These are phyloP conservation scores for Mechanitis messenoides DNA, from an alignment of 2,888 invertebrate species.

Conservation along the genomic window DNA sequence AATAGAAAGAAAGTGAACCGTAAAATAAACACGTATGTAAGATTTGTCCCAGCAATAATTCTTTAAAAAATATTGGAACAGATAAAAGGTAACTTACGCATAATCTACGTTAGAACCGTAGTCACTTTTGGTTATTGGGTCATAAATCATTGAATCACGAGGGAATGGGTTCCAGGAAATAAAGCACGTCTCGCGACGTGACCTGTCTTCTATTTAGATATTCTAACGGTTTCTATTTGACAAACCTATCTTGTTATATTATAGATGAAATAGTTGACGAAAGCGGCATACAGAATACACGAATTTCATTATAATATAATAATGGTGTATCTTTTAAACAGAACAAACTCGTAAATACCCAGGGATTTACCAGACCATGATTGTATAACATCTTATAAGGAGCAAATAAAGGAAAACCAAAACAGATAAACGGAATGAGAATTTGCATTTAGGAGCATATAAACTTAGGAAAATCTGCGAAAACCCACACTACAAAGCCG, in stretches of 20 bases:
- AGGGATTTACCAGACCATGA: neutral
- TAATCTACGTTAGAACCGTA: slow-evolving; percentile 10
- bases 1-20: neutral
- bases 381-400: slow-evolving; percentile 2
- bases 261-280: too few relatives aligned
- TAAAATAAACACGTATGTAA: neutral
- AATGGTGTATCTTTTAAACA: neutral
- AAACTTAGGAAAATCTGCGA: slow-evolving; percentile 17
- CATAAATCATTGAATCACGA: slow-evolving; percentile 16
- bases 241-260: neutral
- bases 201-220: slow-evolving; percentile 14
- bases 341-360: slow-evolving; percentile 1
- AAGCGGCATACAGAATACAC: too few relatives aligned
- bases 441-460: slow-evolving; percentile 18
- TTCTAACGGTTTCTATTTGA: neutral
- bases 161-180: slow-evolving; percentile 20
- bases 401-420: slow-evolving; percentile 1
- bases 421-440: slow-evolving; percentile 10
- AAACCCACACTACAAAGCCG: slow-evolving; percentile 14
- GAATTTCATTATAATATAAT: too few relatives aligned
- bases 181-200: slow-evolving; percentile 8
- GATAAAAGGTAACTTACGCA: slow-evolving; percentile 6
- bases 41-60: neutral
- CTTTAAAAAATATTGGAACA: neutral
- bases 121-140: slow-evolving; percentile 19